A percentile compares a stretch with the other conserved stretches of the same genome.
Conservation (phyloP, 2,797 vertebrate species). For the Megalops cyprinoides region DNA sequence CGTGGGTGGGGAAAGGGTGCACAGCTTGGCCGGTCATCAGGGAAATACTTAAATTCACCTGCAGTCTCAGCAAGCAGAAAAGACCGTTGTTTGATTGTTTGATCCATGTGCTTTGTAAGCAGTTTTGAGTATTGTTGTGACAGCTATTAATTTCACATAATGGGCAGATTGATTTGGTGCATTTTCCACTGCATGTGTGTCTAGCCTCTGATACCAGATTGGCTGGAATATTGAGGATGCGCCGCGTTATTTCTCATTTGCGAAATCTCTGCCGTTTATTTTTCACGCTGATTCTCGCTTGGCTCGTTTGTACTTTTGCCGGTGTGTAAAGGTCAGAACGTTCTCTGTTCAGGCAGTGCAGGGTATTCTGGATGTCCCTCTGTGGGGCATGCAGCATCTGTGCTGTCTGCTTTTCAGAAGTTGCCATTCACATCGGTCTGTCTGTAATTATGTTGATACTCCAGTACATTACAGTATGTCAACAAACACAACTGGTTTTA, state of each 20-base stretch:
- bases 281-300: too few species aligned
- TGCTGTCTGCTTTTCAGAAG: too few species aligned
- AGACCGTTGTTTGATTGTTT: background rate
- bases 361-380: background rate
- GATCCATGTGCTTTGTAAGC: background rate
- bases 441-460: too few species aligned
- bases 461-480: too few species aligned
- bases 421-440: too few species aligned
- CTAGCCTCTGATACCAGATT: background rate
- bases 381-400: too few species aligned
- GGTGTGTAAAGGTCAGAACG: too few species aligned
- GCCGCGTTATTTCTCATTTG: too few species aligned
- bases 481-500: too few species aligned
- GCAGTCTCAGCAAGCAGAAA: background rate
- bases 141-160: background rate
- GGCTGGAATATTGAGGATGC: background rate
- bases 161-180: background rate
- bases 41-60: background rate
- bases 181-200: background rate
- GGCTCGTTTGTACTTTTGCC: too few species aligned
- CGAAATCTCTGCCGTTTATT: too few species aligned
- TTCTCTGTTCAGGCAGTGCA: background rate
- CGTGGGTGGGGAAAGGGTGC: background rate
- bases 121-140: background rate
- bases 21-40: background rate